These are phyloP conservation scores for Cataglyphis cursor DNA, from an alignment of 2,888 invertebrate genomes.

Conservation along the genomic window DNA sequence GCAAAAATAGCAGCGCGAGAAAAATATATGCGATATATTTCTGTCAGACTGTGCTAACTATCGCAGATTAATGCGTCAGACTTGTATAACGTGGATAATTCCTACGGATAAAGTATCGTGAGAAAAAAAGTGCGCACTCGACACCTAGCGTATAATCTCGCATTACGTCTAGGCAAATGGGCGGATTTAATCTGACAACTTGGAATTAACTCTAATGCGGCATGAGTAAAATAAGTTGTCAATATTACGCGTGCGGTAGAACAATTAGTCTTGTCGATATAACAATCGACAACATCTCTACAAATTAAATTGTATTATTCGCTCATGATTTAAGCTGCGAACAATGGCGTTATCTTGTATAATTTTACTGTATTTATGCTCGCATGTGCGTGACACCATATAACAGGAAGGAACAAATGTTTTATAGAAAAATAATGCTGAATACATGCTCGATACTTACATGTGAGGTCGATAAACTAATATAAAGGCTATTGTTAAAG, in stretches of 20 bases:
- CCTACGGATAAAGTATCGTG: conserved; percentile 63
- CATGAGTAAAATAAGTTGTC: conserved; percentile 38
- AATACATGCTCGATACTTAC: conserved; percentile 1
- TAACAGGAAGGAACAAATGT: neutral
- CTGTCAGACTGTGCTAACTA: conserved; percentile 3
- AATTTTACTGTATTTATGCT: conserved; percentile 17
- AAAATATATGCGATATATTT: conserved; percentile 11
- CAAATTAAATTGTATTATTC: conserved; percentile 31
- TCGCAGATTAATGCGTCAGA: conserved; percentile 44
- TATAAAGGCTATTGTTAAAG: neutral
- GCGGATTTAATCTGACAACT: conserved; percentile 56
- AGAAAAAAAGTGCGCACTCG: conserved; percentile 64
- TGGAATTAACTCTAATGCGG: conserved; percentile 42
- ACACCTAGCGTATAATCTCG: conserved; percentile 59
- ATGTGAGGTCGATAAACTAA: conserved; percentile 24
- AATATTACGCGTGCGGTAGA: conserved; percentile 26
- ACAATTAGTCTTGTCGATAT: conserved; percentile 9
- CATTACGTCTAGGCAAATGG: conserved; percentile 18
- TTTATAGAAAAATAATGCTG: conserved; percentile 15
- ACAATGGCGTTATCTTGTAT: neutral
- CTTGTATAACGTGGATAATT: conserved; percentile 62
- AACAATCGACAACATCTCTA: conserved; percentile 6
- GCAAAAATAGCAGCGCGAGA: neutral
- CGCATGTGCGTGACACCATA: conserved; percentile 8
- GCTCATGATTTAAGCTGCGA: neutral